Evolutionary conservation across 2,113 vertebrate species (phyloP), one percentile per base, ranked within the genome.

Genomic region (Lasiurus cinereus): DNA sequence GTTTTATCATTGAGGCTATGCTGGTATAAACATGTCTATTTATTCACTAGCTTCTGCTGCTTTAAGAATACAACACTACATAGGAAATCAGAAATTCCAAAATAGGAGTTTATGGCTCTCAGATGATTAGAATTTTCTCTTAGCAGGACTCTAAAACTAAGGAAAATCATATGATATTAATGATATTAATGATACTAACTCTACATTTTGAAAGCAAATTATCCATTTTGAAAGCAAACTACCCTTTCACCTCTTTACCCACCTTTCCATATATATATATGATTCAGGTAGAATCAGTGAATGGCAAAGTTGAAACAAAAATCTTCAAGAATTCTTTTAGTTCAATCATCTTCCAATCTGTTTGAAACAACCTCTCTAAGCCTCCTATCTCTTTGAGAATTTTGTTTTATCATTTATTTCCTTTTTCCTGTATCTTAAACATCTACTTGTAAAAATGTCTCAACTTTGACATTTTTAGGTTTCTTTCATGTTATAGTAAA

Each of bases 401-500:
- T 93, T 92, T 85, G 22, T 62, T 90, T 50, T 70, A 84, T 62
- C 48, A 59, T 24, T 85, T 48, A 15, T 86, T 88, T 69, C 10
- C 10, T 72, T 54, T 50, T 8, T 14, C 33, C 8, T 59, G 0
- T 76, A 46, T 29, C 50, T 84, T 96, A 82, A 91, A 90, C 0
- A 10, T 70, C 7, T 64, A 69, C 8, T n/a, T 95, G 18, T 90
- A 13, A 86, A 72, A 78, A 86, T 89, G 8, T 14, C 8, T 14
- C 54, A 83, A 22, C 10, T 82, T n/a, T 24, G 82, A 62, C 24
- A 74, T 79, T 56, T 93, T 66, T 29, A 73, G 77, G n/a, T 29
- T 7, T 93, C 13, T 87, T 12, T 86, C 22, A 56, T 16, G 43
- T 83, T 69, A 69, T 18, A 83, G 24, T 6, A 86, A 80, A 73